These are phyloP conservation scores for Pelobates fuscus DNA, from an alignment of 2,113 vertebrate species.

Conservation along the genomic window DNA sequence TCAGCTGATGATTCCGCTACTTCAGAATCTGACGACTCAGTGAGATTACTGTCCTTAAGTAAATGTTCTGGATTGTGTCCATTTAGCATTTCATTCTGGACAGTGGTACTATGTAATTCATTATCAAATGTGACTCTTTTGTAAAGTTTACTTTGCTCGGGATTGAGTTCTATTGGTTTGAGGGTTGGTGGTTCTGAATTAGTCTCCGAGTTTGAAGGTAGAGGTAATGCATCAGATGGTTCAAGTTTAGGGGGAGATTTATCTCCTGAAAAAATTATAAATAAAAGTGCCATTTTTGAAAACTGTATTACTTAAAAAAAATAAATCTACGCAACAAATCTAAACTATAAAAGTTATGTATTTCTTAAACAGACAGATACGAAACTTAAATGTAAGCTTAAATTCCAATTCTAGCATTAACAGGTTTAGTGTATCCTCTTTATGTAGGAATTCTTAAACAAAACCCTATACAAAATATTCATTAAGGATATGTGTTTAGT, in stretches of 20 bases:
- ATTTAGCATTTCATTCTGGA: constrained; percentile 77
- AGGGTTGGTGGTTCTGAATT: constrained; percentile 94
- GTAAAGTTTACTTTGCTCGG: constrained; percentile 79
- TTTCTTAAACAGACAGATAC: constrained; percentile 66
- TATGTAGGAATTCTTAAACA: too few species aligned
- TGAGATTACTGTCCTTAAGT: constrained; percentile 78
- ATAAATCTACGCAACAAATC: constrained; percentile 57
- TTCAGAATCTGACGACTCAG: constrained; percentile 83
- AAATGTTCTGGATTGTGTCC: constrained; percentile 82
- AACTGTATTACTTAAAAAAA: constrained; percentile 69
- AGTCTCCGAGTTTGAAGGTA: constrained; percentile 84
- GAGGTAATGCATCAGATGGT: constrained; percentile 90
- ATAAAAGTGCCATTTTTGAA: constrained; percentile 82
- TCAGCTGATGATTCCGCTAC: constrained; percentile 82
- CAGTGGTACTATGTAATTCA: constrained; percentile 74
- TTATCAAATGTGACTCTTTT: constrained; percentile 78
- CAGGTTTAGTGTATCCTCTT: background rate
- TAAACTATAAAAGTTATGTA: constrained; percentile 67
- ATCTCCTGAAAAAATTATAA: constrained; percentile 91
- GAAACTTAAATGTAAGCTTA: constrained; percentile 45
- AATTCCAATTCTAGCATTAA: background rate
- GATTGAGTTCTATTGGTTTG: constrained; percentile 86
- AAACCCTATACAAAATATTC: too few species aligned
- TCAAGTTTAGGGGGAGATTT: constrained; percentile 98
- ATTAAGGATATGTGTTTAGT: too few species aligned